phyloP scores from a whole-genome alignment of 92 coral and sea anemone genomes.

The Phenganax subtilis region DNA sequence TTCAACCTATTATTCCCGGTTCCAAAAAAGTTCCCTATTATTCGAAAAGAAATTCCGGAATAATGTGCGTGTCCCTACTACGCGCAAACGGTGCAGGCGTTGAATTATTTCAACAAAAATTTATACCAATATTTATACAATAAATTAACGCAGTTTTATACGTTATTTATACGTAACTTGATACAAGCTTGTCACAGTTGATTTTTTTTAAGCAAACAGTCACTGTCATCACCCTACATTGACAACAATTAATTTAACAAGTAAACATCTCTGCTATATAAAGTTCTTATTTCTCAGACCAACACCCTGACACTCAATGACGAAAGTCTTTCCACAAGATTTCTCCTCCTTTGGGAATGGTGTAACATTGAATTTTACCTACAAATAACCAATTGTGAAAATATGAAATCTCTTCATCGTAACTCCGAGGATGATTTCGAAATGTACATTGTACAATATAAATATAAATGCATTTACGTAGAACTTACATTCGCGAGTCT shows the following conservation, averaged over 20 bases:
- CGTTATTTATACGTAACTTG: too few species aligned
- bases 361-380: constrained; percentile 77
- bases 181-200: too few species aligned
- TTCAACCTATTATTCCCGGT: too few species aligned
- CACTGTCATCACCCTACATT: too few species aligned
- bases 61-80: too few species aligned
- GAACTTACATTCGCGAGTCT: constrained; percentile 68
- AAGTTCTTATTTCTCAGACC: constrained; percentile 60
- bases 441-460: not conserved
- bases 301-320: constrained; percentile 83
- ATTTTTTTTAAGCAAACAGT: too few species aligned
- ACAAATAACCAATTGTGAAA: constrained; percentile 4
- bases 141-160: too few species aligned
- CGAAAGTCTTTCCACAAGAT: constrained; percentile 36
- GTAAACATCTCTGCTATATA: constrained; percentile 23
- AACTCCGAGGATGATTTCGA: not conserved
- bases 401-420: not conserved
- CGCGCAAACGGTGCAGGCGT: too few species aligned
- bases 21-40: too few species aligned
- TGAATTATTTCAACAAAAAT: too few species aligned
- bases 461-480: not conserved
- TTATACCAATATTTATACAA: too few species aligned
- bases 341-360: constrained; percentile 39
- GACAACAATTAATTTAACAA: not conserved
- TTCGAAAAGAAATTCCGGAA: too few species aligned